Conservation (phyloP, 1,140 invertebrate species). For the Teleopsis dalmanni region DNA sequence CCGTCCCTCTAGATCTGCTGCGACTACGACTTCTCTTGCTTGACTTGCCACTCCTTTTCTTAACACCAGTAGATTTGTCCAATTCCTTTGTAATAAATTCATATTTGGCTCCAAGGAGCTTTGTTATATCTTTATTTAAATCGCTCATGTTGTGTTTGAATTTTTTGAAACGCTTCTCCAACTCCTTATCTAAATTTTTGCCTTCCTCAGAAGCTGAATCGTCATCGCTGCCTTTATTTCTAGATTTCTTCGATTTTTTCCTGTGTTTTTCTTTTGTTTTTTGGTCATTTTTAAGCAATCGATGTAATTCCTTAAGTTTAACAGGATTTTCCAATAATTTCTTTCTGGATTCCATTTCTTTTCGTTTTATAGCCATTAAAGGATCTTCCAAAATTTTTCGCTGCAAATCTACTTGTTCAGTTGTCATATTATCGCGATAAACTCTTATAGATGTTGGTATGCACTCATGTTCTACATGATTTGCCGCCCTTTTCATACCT, state of each 20-base stretch:
- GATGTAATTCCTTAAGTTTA: slow-evolving; percentile 73
- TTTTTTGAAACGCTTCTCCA: slow-evolving; percentile 46
- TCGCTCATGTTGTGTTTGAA: too few relatives aligned
- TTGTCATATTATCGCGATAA: slow-evolving; percentile 32
- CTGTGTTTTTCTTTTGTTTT: slow-evolving; percentile 46
- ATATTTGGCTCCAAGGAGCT: slow-evolving; percentile 31
- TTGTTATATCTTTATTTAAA: slow-evolving; percentile 17
- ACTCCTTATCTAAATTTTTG: slow-evolving; percentile 47
- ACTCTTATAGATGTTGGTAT: slow-evolving; percentile 64
- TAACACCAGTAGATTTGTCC: slow-evolving; percentile 25
- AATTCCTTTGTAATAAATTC: slow-evolving; percentile 38
- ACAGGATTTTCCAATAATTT: slow-evolving; percentile 84
- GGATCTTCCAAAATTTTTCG: slow-evolving; percentile 88
- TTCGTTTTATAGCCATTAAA: slow-evolving; percentile 73
- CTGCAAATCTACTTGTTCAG: slow-evolving; percentile 67
- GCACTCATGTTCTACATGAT: slow-evolving; percentile 66
- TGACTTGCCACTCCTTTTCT: slow-evolving; percentile 5
- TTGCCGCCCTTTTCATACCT: slow-evolving; percentile 48
- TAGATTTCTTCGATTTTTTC: slow-evolving; percentile 19
- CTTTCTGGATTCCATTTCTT: slow-evolving; percentile 71
- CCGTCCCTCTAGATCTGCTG: too few relatives aligned
- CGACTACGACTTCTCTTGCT: slow-evolving; percentile 2
- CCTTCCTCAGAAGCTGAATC: slow-evolving; percentile 44
- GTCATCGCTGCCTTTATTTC: neutral
- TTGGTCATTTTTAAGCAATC: slow-evolving; percentile 60